Evolutionary conservation across 2,113 vertebrate genomes (phyloP).

Genomic region (Fulmarus glacialis): DNA sequence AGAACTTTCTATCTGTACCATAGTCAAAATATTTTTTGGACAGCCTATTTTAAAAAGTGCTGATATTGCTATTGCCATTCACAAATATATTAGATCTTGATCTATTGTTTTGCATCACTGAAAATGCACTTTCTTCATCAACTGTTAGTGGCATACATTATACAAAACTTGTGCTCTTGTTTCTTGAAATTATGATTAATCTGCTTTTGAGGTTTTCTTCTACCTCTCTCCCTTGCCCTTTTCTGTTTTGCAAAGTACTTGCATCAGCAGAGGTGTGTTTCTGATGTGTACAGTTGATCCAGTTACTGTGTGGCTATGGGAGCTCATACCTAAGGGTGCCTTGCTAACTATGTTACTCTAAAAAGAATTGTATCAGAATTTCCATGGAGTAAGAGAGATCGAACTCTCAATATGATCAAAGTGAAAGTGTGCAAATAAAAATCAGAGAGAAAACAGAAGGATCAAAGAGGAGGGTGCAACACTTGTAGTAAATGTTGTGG

Average conservation of each 20-base stretch:
- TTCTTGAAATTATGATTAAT: neutral
- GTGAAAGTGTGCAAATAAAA: neutral
- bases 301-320: neutral
- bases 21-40: neutral
- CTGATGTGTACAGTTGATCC: neutral
- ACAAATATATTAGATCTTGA: neutral
- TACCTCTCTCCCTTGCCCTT: neutral
- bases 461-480: neutral
- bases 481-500: neutral
- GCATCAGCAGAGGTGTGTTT: neutral
- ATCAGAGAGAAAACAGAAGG: neutral
- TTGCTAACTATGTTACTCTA: neutral
- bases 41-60: neutral
- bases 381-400: neutral
- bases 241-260: neutral
- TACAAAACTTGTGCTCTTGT: neutral
- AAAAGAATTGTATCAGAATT: neutral
- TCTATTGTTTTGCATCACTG: neutral
- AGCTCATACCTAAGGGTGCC: conserved; percentile 5
- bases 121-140: neutral
- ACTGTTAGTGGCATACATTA: neutral
- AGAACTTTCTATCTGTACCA: neutral
- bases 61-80: neutral
- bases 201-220: neutral
- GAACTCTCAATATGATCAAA: neutral